phyloP scores from a whole-genome alignment of 2,113 vertebrate genomes.

The Promerops cafer region DNA sequence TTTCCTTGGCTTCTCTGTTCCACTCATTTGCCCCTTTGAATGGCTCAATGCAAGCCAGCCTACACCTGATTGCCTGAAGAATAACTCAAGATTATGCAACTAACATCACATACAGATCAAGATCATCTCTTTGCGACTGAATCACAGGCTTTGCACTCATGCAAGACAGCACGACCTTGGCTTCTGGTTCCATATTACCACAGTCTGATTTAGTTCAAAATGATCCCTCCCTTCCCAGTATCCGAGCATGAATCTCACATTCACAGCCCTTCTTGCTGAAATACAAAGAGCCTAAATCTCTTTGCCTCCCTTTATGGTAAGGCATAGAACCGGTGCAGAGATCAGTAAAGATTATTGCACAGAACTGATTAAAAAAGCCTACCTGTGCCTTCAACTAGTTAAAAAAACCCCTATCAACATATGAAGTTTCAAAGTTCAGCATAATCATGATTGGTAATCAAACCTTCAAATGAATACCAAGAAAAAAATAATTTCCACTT shows the following conservation, averaged over 20 bases:
- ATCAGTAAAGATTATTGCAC: neutral
- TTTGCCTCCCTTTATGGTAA: neutral
- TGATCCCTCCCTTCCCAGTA: neutral
- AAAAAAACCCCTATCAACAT: neutral
- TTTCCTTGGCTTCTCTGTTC: slow-evolving; percentile 72
- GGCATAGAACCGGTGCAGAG: neutral
- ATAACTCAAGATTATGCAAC: neutral
- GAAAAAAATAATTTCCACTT: neutral
- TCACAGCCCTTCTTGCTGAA: neutral
- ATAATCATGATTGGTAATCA: neutral
- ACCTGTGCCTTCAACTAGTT: neutral
- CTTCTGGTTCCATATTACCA: neutral
- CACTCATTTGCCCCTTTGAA: slow-evolving; percentile 66
- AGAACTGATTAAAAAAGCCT: neutral
- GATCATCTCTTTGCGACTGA: neutral
- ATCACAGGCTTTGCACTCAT: neutral
- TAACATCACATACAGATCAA: neutral
- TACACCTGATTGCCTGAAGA: slow-evolving; percentile 83
- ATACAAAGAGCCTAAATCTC: neutral
- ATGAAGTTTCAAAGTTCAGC: neutral
- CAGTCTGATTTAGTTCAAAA: neutral
- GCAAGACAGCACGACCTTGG: neutral
- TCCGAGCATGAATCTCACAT: neutral
- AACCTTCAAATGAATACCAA: neutral
- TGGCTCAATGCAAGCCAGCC: slow-evolving; percentile 78